Evolutionary conservation across 2,888 invertebrate species (phyloP).

Genomic region (Lysandra coridon): DNA sequence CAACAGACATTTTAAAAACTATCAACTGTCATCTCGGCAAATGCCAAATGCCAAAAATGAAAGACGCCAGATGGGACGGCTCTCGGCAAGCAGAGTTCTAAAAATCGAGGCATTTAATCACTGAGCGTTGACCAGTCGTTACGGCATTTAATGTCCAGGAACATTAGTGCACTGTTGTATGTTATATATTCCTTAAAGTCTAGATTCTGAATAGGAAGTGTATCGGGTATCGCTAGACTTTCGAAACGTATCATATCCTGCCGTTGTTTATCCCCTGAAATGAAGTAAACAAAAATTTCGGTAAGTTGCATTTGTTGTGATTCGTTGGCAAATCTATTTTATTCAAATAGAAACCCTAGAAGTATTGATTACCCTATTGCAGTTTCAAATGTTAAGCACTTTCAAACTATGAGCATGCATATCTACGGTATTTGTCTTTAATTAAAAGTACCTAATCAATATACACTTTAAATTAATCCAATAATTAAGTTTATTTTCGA

Average conservation of each 20-base stretch:
- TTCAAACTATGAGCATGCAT: neutral
- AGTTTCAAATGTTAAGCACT: neutral
- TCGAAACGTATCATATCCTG: neutral
- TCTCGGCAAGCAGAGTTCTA: neutral
- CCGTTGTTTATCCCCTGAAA: slow-evolving; percentile 16
- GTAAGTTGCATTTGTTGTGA: slow-evolving; percentile 19
- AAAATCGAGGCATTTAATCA: neutral
- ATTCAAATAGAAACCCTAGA: neutral
- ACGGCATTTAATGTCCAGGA: neutral
- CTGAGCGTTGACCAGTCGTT: neutral
- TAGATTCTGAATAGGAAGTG: neutral
- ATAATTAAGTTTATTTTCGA: neutral
- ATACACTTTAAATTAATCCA: too few relatives aligned
- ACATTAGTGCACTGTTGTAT: neutral
- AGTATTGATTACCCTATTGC: neutral
- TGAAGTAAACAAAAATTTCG: slow-evolving; percentile 25
- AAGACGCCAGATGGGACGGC: neutral
- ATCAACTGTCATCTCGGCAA: neutral
- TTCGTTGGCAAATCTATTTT: neutral
- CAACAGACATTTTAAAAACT: too few relatives aligned
- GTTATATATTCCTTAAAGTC: neutral
- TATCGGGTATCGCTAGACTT: neutral
- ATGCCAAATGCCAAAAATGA: neutral
- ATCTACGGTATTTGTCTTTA: neutral
- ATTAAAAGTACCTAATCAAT: neutral